These are phyloP conservation scores for Pangasius djambal DNA, from an alignment of 2,797 vertebrate genomes.

Conservation along the genomic window DNA sequence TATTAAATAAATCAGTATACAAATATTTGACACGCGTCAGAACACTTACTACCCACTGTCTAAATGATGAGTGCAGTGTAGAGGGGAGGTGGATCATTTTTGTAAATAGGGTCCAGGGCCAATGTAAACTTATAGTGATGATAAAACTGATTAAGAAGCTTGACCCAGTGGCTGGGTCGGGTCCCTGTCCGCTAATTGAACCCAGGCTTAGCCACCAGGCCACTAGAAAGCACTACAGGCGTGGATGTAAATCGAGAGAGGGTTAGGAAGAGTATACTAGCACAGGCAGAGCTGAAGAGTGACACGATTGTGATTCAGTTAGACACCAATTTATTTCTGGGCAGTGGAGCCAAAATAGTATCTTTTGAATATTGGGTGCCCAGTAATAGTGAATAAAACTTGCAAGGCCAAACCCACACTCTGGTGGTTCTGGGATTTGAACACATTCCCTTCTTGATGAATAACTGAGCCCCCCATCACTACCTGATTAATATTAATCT, in stretches of 20 bases:
- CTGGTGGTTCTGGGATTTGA: neutral
- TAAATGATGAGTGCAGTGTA: conserved; percentile 10
- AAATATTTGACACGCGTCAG: conserved; percentile 14
- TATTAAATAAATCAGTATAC: conserved; percentile 9
- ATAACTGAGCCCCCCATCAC: neutral
- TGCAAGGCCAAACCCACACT: neutral
- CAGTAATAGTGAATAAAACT: too few relatives aligned
- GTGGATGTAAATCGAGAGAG: conserved; percentile 10
- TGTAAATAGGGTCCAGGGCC: conserved; percentile 25
- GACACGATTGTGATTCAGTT: neutral
- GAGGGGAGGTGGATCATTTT: conserved; percentile 45
- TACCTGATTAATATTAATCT: too few relatives aligned
- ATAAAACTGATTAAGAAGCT: conserved; percentile 32
- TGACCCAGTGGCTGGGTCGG: neutral
- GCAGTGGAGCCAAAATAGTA: conserved; percentile 25
- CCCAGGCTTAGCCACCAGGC: too few relatives aligned
- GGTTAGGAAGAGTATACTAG: conserved; percentile 35
- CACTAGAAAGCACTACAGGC: conserved; percentile 43
- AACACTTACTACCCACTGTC: conserved; percentile 15
- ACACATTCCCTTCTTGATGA: neutral
- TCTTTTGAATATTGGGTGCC: conserved; percentile 19
- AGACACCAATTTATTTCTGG: conserved; percentile 9
- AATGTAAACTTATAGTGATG: neutral
- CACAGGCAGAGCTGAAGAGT: too few relatives aligned
- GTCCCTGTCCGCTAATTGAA: too few relatives aligned